These are phyloP conservation scores for Drosophila pseudoananassae DNA, from an alignment of 1,140 invertebrate species.

Conservation along the genomic window DNA sequence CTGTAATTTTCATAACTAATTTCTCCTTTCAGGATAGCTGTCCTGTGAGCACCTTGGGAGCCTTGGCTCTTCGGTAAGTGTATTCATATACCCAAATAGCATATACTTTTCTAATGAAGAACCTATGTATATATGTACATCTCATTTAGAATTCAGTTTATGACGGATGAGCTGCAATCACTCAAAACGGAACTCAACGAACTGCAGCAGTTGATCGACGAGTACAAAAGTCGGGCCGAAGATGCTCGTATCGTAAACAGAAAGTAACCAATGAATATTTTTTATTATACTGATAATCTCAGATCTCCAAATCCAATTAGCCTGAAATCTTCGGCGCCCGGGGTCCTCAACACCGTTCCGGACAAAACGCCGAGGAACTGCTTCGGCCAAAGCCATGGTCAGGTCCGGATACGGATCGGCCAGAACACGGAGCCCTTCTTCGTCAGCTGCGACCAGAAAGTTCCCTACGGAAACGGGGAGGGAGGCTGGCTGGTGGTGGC, in stretches of 20 bases:
- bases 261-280: conserved; percentile 25
- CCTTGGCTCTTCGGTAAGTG: conserved; percentile 52
- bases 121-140: background rate
- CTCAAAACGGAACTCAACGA: conserved; percentile 41
- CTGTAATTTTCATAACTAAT: background rate
- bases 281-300: background rate
- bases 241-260: conserved; percentile 2
- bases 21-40: conserved; percentile 11
- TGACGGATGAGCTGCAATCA: conserved; percentile 42
- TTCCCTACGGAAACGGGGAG: conserved; percentile 13
- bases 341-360: background rate
- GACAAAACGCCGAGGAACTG: conserved; percentile 53
- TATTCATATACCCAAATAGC: background rate
- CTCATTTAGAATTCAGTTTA: conserved; percentile 34
- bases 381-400: conserved; percentile 50
- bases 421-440: conserved; percentile 85
- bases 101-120: background rate
- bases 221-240: conserved; percentile 37
- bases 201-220: conserved; percentile 48
- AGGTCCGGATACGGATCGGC: conserved; percentile 36
- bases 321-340: background rate
- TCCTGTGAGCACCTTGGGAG: conserved; percentile 42
- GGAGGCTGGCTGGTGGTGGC: conserved; percentile 88
- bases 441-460: conserved; percentile 86
- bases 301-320: background rate